Evolutionary conservation across 2,797 vertebrate genomes (phyloP).

Genomic region (Champsocephalus gunnari): DNA sequence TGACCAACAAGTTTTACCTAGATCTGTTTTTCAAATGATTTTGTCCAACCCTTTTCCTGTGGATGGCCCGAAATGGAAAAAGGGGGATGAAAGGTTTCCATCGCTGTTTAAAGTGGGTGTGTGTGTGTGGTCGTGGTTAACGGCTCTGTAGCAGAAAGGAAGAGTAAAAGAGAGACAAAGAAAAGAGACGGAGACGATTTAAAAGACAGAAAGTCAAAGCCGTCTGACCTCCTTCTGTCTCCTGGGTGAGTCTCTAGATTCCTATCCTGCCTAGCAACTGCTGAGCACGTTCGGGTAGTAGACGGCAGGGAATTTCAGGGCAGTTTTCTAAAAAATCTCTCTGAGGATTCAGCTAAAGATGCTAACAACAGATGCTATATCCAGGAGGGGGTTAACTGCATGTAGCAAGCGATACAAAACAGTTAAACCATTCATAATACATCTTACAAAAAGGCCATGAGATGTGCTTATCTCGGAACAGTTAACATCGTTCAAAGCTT

Average conservation of each 20-base stretch:
- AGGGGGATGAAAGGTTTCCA: slow-evolving; percentile 31
- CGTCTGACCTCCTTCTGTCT: slow-evolving; percentile 10
- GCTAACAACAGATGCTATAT: no score
- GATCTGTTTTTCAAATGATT: slow-evolving; percentile 2
- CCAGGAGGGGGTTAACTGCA: no score
- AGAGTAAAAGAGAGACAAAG: slow-evolving; percentile 17
- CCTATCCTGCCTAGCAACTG: slow-evolving; percentile 33
- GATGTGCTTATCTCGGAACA: no score
- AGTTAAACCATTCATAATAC: no score
- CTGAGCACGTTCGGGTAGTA: not conserved
- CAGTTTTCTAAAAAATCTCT: no score
- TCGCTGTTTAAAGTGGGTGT: slow-evolving; percentile 11
- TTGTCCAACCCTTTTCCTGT: not conserved
- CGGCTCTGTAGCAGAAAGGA: not conserved
- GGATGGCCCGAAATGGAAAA: slow-evolving; percentile 5
- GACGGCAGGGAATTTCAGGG: no score
- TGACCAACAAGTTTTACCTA: not conserved
- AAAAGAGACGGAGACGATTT: not conserved
- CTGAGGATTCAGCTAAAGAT: no score
- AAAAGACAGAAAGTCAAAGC: not conserved
- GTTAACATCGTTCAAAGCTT: no score
- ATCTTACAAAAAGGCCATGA: no score
- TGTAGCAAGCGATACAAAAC: no score
- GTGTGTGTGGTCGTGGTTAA: not conserved
- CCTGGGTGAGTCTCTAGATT: slow-evolving; percentile 32